phyloP scores from a whole-genome alignment of 2,113 vertebrate genomes.

The Pelecanus crispus region DNA sequence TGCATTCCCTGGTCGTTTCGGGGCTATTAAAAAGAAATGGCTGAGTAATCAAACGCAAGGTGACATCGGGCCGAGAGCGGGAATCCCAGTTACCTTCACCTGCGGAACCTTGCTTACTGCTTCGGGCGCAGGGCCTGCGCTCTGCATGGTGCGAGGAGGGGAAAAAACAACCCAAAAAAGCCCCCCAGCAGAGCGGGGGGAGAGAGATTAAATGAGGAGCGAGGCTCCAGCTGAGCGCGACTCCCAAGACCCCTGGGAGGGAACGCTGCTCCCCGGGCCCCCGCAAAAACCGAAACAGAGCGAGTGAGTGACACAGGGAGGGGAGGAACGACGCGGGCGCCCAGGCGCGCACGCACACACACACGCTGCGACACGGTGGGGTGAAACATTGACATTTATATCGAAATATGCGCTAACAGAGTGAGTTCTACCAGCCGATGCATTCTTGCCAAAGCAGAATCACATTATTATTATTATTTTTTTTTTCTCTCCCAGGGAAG shows the following conservation, averaged over 20 bases:
- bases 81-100: neutral
- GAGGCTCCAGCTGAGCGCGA: neutral
- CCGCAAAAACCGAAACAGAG: neutral
- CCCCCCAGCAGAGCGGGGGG: accelerated
- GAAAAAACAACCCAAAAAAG: neutral
- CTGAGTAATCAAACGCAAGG: accelerated
- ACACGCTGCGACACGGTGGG: slow-evolving; percentile 25
- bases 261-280: too few relatives aligned
- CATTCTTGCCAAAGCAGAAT: slow-evolving; percentile 68
- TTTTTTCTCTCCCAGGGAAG: neutral
- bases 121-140: neutral
- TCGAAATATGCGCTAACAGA: slow-evolving; percentile 69
- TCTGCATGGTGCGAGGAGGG: accelerated
- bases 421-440: slow-evolving; percentile 65
- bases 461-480: neutral
- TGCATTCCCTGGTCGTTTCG: accelerated
- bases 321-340: neutral
- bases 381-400: slow-evolving; percentile 77
- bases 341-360: neutral
- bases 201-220: neutral
- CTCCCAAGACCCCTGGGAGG: neutral
- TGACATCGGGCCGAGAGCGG: neutral
- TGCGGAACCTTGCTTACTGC: neutral
- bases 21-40: accelerated
- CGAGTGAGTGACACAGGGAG: neutral